Evolutionary conservation across 1,140 invertebrate genomes (phyloP).

Genomic region (Asbolus verrucosus): DNA sequence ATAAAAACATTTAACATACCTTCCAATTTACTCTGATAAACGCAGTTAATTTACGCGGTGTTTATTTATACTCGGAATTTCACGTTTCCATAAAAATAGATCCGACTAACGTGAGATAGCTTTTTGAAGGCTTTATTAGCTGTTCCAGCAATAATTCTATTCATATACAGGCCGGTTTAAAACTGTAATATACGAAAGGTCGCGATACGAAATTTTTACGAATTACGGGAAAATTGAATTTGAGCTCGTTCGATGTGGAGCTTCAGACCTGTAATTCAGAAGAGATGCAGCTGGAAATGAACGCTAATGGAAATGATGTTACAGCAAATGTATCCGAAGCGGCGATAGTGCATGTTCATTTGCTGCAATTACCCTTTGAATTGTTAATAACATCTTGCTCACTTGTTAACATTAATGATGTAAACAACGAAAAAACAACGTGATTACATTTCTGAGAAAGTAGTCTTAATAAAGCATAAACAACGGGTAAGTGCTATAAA

Average conservation of each 20-base stretch:
- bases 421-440: constrained; percentile 2
- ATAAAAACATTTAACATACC: no score
- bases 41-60: constrained; percentile 16
- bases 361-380: constrained; percentile 16
- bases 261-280: no score
- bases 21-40: no score
- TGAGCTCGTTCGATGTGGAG: no score
- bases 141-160: no score
- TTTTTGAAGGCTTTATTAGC: no score
- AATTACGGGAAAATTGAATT: no score
- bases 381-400: constrained; percentile 14
- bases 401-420: constrained; percentile 11
- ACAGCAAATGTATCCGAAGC: background rate
- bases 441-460: background rate
- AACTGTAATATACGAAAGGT: no score
- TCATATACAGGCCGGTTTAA: background rate
- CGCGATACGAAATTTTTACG: no score
- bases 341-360: background rate
- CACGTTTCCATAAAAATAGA: constrained; percentile 15
- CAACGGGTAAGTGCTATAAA: constrained; percentile 31
- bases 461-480: no score
- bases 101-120: no score
- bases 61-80: constrained; percentile 18
- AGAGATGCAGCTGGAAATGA: no score
- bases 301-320: background rate